Conservation (phyloP, 2,113 vertebrate genomes). For the Sander lucioperca region DNA sequence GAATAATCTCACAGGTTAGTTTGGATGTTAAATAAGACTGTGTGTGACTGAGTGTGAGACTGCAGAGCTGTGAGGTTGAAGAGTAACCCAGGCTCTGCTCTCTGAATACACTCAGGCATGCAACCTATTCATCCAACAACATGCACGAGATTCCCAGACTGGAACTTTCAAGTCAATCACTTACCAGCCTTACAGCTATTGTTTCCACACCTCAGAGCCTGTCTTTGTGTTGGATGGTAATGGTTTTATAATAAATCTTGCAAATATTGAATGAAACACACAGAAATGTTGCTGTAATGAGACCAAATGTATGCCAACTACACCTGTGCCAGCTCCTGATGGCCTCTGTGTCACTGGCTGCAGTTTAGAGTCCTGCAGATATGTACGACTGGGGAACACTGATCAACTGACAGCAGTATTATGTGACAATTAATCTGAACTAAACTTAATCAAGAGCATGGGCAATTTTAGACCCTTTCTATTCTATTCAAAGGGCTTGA, state of each 20-base stretch:
- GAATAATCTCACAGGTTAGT: background rate
- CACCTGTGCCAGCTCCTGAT: background rate
- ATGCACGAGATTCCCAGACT: background rate
- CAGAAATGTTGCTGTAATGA: background rate
- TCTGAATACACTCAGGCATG: background rate
- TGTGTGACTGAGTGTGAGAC: background rate
- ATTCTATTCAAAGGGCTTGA: too few relatives aligned
- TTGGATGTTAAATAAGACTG: too few relatives aligned
- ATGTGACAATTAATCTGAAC: background rate
- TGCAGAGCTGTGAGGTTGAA: constrained; percentile 18
- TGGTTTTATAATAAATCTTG: background rate
- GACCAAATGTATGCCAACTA: background rate
- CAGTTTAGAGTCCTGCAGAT: background rate
- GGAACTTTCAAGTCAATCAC: background rate
- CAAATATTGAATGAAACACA: background rate
- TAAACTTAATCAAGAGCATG: background rate
- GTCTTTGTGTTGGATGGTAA: background rate
- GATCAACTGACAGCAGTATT: background rate
- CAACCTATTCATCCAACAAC: background rate
- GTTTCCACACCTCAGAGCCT: background rate
- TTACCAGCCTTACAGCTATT: background rate
- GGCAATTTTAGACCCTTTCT: too few relatives aligned
- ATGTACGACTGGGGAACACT: background rate
- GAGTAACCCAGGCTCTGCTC: constrained; percentile 8
- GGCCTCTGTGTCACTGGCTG: constrained; percentile 1